Base-by-base conservation (phyloP, 1,140 invertebrate genomes). In the Drosophila repletoides region DNA sequence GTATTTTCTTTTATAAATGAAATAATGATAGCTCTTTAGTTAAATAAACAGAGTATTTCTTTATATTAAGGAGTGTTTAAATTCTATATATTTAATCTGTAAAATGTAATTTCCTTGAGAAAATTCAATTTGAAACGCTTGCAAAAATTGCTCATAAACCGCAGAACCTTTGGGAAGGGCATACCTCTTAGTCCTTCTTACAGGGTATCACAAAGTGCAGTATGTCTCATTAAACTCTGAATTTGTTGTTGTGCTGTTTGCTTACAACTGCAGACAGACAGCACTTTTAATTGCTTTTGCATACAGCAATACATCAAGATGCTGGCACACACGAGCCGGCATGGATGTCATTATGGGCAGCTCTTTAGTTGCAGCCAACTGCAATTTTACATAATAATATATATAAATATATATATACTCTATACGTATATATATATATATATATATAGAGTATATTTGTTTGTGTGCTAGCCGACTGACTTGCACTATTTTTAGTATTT, bases 271-370 rank as follows among this genome's bases (percentile, higher is more conserved):
- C 71, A 74, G 79, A 84, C 86, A 86, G 80, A 88, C 84, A 84
- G 84, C 87, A 72, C 52, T 88, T 84, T 88, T 88, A 88, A 88
- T 88, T 88, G 84, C 84, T 87, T 80, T 80, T 87, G 80, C 80
- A 87, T 76, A 86, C 76, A 77, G 80, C 80, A 86, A 84, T 86
- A 79, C 80, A 84, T 84, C 80, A 84, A 69, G 60, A 55, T 71
- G 73, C 60, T 56, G 61, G 70, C 79, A 70, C 66, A 70, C 72
- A 64, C 77, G 56, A 64, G 69, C 64, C 77, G 70, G 79, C 70
- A 70, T 45, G 67, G 71, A 48, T 72, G 63, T 77, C 64, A 73
- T 84, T 84, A 77, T 73, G 73, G 79, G 70, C 79, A 83, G 75
- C 59, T 83, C 74, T 59, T 83, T 52, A 70, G 73, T 70, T 73